Evolutionary conservation across 2,888 invertebrate genomes (phyloP).

Genomic region (Bellardia pandia): DNA sequence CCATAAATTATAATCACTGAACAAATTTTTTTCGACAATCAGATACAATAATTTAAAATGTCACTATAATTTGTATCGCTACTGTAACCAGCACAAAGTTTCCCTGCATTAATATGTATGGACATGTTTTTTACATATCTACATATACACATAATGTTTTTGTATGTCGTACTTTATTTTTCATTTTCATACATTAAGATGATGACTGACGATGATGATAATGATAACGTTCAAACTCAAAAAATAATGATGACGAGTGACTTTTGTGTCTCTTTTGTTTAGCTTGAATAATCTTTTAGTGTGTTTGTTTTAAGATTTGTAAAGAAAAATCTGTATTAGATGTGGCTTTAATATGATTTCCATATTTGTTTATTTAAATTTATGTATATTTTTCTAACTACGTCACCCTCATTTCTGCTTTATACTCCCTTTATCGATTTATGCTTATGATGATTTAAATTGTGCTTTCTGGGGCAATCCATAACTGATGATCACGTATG

Average conservation of each 20-base stretch:
- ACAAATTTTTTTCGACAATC: no score
- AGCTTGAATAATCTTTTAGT: constrained; percentile 29
- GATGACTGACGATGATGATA: neutral
- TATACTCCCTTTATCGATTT: neutral
- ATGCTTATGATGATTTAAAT: neutral
- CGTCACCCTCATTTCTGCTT: neutral
- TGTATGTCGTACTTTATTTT: constrained; percentile 10
- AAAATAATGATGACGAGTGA: constrained; percentile 62
- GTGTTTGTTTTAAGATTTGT: constrained; percentile 48
- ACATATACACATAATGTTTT: neutral
- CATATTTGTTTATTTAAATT: constrained; percentile 29
- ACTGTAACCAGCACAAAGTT: neutral
- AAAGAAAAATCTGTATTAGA: constrained; percentile 63
- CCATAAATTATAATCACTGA: no score
- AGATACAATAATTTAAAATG: no score
- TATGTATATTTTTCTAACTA: neutral
- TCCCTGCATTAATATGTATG: neutral
- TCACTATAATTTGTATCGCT: neutral
- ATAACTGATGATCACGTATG: constrained; percentile 17
- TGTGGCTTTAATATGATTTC: constrained; percentile 65
- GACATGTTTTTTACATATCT: neutral
- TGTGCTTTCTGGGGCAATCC: neutral
- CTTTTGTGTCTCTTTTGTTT: constrained; percentile 42
- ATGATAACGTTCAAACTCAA: constrained; percentile 9
- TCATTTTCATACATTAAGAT: constrained; percentile 1